Evolutionary conservation across 2,888 invertebrate genomes (phyloP).

Genomic region (Trichacis sp.): DNA sequence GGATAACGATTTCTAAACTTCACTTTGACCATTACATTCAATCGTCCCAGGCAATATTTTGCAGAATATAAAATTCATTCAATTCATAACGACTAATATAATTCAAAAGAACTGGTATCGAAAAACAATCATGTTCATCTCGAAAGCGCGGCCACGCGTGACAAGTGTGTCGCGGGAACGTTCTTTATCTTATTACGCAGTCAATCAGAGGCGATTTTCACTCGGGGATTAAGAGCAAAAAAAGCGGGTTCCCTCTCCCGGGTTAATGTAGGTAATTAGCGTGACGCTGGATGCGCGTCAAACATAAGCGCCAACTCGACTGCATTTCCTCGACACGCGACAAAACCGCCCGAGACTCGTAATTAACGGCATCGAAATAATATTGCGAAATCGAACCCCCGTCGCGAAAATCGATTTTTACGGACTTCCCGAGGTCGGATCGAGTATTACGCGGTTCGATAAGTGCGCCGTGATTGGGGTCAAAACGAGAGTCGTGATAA

Average conservation of each 20-base stretch:
- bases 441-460: neutral
- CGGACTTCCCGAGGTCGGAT: neutral
- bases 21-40: too few species aligned
- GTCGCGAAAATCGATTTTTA: neutral
- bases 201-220: neutral
- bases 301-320: constrained; percentile 12
- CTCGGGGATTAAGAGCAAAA: neutral
- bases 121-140: neutral
- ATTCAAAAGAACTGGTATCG: too few species aligned
- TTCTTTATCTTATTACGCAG: neutral
- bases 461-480: constrained; percentile 17
- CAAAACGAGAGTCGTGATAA: constrained; percentile 20
- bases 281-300: constrained; percentile 15
- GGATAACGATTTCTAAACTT: too few species aligned
- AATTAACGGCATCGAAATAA: constrained; percentile 17
- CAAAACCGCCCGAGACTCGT: constrained; percentile 11
- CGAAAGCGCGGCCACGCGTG: neutral
- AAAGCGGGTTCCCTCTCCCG: neutral
- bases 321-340: constrained; percentile 35
- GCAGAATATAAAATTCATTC: too few species aligned
- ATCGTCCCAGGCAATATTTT: too few species aligned
- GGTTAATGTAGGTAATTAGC: constrained; percentile 17
- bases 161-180: neutral
- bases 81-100: too few species aligned
- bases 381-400: neutral